Percentiles rank a stretch among this genome's conserved stretches.
Conservation (phyloP, 2,888 invertebrate species). For the Limulus polyphemus region DNA sequence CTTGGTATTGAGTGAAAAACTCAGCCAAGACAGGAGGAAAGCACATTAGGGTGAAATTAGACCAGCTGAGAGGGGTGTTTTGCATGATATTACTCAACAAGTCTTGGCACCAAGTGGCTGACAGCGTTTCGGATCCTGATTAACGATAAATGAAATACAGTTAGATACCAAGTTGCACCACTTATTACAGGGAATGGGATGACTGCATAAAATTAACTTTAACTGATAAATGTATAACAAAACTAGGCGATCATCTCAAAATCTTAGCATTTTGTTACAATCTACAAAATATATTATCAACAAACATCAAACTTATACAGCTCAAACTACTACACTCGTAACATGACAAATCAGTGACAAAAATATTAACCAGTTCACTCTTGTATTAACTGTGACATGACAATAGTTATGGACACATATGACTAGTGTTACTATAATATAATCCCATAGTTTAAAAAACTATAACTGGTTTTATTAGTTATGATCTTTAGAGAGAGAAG, state of each 20-base stretch:
- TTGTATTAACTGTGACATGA: no score
- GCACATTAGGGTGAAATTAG: slow-evolving; percentile 77
- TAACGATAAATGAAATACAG: slow-evolving; percentile 22
- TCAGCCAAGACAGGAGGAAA: slow-evolving; percentile 80
- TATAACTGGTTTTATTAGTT: no score
- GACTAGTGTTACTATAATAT: no score
- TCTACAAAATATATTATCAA: no score
- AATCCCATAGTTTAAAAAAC: no score
- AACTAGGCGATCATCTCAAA: not conserved
- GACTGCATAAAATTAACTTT: slow-evolving; percentile 5
- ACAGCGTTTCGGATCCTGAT: slow-evolving; percentile 44
- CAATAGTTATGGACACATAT: no score
- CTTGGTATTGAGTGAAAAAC: slow-evolving; percentile 65
- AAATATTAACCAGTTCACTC: no score
- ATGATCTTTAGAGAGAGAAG: no score
- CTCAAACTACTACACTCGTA: no score
- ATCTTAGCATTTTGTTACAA: not conserved
- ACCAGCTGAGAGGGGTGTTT: slow-evolving; percentile 91
- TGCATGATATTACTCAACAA: slow-evolving; percentile 77
- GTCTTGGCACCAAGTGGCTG: slow-evolving; percentile 79
- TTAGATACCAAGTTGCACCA: no score
- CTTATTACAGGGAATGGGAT: slow-evolving; percentile 13
- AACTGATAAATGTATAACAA: not conserved
- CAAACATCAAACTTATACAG: no score
- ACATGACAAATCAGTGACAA: no score